Evolutionary conservation across 2,888 invertebrate species (phyloP).

Genomic region (Platerodrilus igneus): DNA sequence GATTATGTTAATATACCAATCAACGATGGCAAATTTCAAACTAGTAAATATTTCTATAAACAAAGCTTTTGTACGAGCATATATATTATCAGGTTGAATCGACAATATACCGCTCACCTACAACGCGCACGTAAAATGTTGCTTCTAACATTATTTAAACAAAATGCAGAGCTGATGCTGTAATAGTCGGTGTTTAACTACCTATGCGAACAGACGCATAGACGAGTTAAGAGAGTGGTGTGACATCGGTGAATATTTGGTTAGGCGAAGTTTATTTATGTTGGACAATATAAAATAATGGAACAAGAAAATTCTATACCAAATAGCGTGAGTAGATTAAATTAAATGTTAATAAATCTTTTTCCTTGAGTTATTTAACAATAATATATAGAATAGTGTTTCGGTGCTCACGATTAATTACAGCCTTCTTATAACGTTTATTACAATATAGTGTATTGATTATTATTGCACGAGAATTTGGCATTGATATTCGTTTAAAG

Average conservation of each 20-base stretch:
- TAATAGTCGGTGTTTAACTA: slow-evolving; percentile 39
- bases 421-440: no score
- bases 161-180: slow-evolving; percentile 39
- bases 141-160: slow-evolving; percentile 40
- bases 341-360: background rate
- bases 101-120: slow-evolving; percentile 23
- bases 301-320: slow-evolving; percentile 43
- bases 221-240: slow-evolving; percentile 47
- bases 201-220: slow-evolving; percentile 43
- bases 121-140: slow-evolving; percentile 18
- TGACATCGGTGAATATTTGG: slow-evolving; percentile 43
- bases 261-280: slow-evolving; percentile 32
- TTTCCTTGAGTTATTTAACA: background rate
- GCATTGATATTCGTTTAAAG: no score
- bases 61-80: no score
- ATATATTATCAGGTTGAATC: no score
- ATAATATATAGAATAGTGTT: no score
- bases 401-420: no score
- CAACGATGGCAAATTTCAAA: no score
- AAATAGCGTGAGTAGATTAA: slow-evolving; percentile 42
- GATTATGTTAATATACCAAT: no score
- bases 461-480: no score
- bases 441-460: no score
- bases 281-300: slow-evolving; percentile 34
- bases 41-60: no score